Conservation (phyloP, 2,113 vertebrate species). For the Podarcis raffonei region DNA sequence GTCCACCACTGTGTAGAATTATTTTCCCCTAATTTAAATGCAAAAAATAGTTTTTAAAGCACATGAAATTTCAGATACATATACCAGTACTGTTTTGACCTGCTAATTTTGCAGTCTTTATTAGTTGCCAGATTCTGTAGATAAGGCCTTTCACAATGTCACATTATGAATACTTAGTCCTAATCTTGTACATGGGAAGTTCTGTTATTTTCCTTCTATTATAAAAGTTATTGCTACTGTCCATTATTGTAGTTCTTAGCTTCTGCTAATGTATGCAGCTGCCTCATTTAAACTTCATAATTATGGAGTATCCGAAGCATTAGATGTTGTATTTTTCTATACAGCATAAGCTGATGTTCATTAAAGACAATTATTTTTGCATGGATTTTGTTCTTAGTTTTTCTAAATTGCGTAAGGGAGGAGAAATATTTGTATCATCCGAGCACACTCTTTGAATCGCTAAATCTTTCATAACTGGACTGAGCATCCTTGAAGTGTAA, state of each 20-base stretch:
- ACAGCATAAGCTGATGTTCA: neutral
- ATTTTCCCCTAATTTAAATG: too few species aligned
- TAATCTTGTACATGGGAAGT: neutral
- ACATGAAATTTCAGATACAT: neutral
- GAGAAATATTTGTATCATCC: neutral
- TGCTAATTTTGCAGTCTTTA: neutral
- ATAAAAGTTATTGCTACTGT: neutral
- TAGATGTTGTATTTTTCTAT: neutral
- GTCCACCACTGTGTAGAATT: neutral
- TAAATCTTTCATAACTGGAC: constrained; percentile 2
- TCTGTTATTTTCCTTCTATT: neutral
- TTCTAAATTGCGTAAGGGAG: neutral
- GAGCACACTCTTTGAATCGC: constrained; percentile 9
- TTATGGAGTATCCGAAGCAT: neutral
- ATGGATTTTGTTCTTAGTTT: neutral
- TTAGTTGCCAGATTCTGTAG: neutral
- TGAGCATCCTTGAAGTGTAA: constrained; percentile 23
- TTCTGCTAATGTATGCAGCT: constrained; percentile 18
- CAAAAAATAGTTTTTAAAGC: neutral
- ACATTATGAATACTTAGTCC: neutral
- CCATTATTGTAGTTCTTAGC: neutral
- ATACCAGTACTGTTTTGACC: neutral
- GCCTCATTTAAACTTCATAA: constrained; percentile 10
- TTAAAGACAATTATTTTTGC: neutral
- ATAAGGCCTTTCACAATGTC: neutral